Percentiles rank a stretch among this genome's conserved stretches.
These are phyloP conservation scores for Boleophthalmus pectinirostris DNA, from an alignment of 2,113 vertebrate genomes.

Conservation along the genomic window DNA sequence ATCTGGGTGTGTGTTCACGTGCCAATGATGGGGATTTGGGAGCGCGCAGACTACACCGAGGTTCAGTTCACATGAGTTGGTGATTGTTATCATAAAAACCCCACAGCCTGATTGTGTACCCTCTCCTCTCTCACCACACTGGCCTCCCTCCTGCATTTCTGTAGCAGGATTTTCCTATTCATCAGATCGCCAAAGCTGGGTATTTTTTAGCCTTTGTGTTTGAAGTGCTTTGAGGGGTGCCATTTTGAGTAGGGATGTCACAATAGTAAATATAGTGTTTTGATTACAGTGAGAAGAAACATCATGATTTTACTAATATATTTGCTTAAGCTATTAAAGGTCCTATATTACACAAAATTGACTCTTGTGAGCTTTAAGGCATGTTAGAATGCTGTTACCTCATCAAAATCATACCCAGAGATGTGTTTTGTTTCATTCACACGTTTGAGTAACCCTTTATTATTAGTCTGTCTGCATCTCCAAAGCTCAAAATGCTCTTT, in stretches of 20 bases:
- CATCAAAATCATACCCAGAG: too few species aligned
- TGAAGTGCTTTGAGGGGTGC: not conserved
- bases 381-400: too few species aligned
- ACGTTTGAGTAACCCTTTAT: too few species aligned
- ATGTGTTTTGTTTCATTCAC: too few species aligned
- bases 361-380: too few species aligned
- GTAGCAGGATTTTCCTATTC: slow-evolving; percentile 21
- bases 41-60: slow-evolving; percentile 21
- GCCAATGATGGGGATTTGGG: slow-evolving; percentile 46
- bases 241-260: not conserved
- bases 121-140: slow-evolving; percentile 17
- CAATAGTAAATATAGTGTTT: not conserved
- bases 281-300: not conserved
- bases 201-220: slow-evolving; percentile 26
- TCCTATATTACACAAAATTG: too few species aligned
- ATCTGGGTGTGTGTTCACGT: slow-evolving; percentile 24
- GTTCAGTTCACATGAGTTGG: slow-evolving; percentile 37
- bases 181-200: slow-evolving; percentile 24
- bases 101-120: slow-evolving; percentile 29
- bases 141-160: not conserved
- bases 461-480: too few species aligned
- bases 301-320: too few species aligned
- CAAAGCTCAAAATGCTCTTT: too few species aligned
- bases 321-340: too few species aligned
- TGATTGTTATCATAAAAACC: slow-evolving; percentile 40